A percentile compares a stretch with the other conserved stretches of the same genome.
These are phyloP conservation scores for Emydocephalus ijimae DNA, from an alignment of 2,113 vertebrate species.

Conservation along the genomic window DNA sequence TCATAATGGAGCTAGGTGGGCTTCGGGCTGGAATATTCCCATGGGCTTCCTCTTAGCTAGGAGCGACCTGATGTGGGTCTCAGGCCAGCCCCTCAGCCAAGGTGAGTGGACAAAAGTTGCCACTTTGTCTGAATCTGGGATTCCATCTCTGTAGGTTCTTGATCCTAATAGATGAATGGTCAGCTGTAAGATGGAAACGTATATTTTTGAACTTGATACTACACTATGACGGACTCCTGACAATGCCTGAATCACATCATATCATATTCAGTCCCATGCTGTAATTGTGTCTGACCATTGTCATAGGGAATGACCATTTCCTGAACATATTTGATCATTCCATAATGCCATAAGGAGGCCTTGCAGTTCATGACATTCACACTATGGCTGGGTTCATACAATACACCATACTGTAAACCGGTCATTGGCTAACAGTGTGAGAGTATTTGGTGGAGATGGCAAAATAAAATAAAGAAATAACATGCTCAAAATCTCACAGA, in stretches of 20 bases:
- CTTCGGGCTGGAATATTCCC: conserved; percentile 87
- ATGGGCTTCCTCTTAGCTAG: conserved; percentile 83
- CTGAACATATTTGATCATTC: neutral
- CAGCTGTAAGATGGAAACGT: neutral
- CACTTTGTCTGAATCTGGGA: neutral
- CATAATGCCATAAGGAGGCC: neutral
- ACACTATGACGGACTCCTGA: neutral
- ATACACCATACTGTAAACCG: neutral
- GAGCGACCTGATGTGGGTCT: conserved; percentile 79
- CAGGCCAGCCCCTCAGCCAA: conserved; percentile 78
- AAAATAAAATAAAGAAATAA: neutral
- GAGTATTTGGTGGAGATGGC: neutral
- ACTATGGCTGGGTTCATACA: neutral
- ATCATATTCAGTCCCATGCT: neutral
- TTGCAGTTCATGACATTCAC: neutral
- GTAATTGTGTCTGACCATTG: neutral
- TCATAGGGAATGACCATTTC: neutral
- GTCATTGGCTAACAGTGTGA: neutral
- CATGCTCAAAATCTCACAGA: neutral
- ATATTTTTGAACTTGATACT: neutral
- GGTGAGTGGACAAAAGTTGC: conserved; percentile 57
- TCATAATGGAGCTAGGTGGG: conserved; percentile 83
- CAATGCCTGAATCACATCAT: neutral
- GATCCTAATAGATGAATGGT: neutral
- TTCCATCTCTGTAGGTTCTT: neutral